These are phyloP conservation scores for Octonoba sinensis DNA, from an alignment of 2,888 invertebrate species.

Conservation along the genomic window DNA sequence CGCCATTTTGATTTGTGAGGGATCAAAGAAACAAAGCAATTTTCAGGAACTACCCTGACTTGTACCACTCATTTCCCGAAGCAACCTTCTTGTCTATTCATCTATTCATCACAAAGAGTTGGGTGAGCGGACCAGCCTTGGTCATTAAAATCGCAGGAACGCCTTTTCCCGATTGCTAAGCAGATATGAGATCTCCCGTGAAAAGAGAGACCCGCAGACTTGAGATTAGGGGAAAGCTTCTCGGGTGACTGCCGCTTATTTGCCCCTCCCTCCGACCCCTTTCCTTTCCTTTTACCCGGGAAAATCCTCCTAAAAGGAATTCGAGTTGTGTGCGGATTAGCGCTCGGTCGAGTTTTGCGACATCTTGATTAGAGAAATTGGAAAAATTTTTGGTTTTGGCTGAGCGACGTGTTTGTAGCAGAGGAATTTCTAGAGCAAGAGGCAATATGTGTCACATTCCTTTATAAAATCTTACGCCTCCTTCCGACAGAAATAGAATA, in stretches of 20 bases:
- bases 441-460: too few relatives aligned
- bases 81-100: conserved; percentile 16
- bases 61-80: too few relatives aligned
- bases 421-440: too few relatives aligned
- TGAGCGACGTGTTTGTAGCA: too few relatives aligned
- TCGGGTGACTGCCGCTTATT: conserved; percentile 48
- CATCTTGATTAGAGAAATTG: conserved; percentile 31
- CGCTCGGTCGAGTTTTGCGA: conserved; percentile 38
- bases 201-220: conserved; percentile 21
- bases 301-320: conserved; percentile 29
- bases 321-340: conserved; percentile 41
- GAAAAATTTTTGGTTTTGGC: not conserved
- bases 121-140: conserved; percentile 4
- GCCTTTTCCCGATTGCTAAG: conserved; percentile 37
- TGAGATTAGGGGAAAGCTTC: conserved; percentile 23
- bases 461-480: too few relatives aligned
- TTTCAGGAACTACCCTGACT: too few relatives aligned
- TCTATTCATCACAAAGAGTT: conserved; percentile 25
- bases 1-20: too few relatives aligned
- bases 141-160: conserved; percentile 52
- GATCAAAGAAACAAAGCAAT: too few relatives aligned
- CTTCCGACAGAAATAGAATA: too few relatives aligned
- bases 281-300: too few relatives aligned
- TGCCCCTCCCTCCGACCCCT: not conserved
- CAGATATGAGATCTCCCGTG: conserved; percentile 45